Percentiles rank a stretch among this genome's conserved stretches.
phyloP scores from a whole-genome alignment of 2,797 vertebrate genomes.

The Denticeps clupeoides region DNA sequence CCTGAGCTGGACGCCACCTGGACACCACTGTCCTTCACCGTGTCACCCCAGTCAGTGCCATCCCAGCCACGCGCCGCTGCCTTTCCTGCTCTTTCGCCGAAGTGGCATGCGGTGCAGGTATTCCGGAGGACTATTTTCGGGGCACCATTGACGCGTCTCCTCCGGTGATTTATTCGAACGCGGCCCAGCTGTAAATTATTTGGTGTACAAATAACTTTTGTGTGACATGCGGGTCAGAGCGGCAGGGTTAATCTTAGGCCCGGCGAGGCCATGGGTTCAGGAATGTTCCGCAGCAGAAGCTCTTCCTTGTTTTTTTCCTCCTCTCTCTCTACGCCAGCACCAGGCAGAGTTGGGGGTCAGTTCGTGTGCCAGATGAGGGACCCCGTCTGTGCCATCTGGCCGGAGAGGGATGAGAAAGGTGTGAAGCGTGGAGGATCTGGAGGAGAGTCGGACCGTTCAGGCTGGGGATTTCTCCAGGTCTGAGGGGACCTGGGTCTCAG shows the following conservation, averaged over 20 bases:
- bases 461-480: conserved; percentile 51
- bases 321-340: too few species aligned
- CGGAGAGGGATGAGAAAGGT: neutral
- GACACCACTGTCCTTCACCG: neutral
- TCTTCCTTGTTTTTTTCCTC: too few species aligned
- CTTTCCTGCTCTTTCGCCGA: conserved; percentile 45
- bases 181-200: conserved; percentile 43
- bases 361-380: conserved; percentile 8
- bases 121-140: conserved; percentile 54
- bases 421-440: conserved; percentile 1
- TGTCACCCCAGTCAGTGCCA: conserved; percentile 20
- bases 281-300: conserved; percentile 5
- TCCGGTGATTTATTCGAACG: conserved; percentile 52
- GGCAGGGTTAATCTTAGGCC: conserved; percentile 31
- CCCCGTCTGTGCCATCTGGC: too few species aligned
- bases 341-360: conserved; percentile 9
- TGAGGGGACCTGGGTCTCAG: conserved; percentile 27
- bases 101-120: conserved; percentile 46
- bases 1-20: neutral
- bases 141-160: conserved; percentile 48
- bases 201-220: conserved; percentile 51
- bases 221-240: conserved; percentile 33
- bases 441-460: conserved; percentile 30
- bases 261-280: conserved; percentile 11
- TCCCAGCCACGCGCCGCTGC: conserved; percentile 24